These are phyloP conservation scores for Daktulosphaira vitifoliae DNA, from an alignment of 1,140 invertebrate species.

Conservation along the genomic window DNA sequence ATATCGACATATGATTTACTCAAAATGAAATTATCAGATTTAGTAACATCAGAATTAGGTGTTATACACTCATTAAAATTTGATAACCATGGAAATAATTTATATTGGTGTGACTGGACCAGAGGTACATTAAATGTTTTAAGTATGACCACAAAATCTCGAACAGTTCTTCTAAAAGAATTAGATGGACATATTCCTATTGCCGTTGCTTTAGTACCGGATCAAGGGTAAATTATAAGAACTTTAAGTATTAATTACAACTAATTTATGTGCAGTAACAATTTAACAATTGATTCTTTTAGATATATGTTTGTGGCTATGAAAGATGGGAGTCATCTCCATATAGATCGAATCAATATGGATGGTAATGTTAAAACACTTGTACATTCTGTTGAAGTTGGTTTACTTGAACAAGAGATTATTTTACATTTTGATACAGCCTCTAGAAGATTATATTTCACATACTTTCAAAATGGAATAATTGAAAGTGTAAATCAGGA, in stretches of 20 bases:
- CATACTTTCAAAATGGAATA: slow-evolving; percentile 47
- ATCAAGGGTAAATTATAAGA: slow-evolving; percentile 49
- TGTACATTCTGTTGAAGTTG: slow-evolving; percentile 47
- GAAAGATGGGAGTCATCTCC: slow-evolving; percentile 43
- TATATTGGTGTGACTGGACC: slow-evolving; percentile 56
- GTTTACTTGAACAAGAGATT: slow-evolving; percentile 47
- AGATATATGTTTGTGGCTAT: slow-evolving; percentile 59
- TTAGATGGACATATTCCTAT: slow-evolving; percentile 49
- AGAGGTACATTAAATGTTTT: slow-evolving; percentile 52
- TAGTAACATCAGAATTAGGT: slow-evolving; percentile 47
- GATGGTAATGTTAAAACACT: slow-evolving; percentile 46
- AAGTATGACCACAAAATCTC: slow-evolving; percentile 48
- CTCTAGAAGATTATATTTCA: slow-evolving; percentile 48
- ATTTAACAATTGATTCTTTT: slow-evolving; percentile 34
- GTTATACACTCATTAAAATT: slow-evolving; percentile 55
- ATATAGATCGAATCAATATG: slow-evolving; percentile 53
- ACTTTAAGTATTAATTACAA: no score
- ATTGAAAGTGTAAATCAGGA: slow-evolving; percentile 50
- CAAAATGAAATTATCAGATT: slow-evolving; percentile 40
- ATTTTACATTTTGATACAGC: slow-evolving; percentile 48
- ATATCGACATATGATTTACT: slow-evolving; percentile 43
- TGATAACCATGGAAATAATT: slow-evolving; percentile 55
- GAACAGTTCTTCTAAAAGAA: slow-evolving; percentile 50
- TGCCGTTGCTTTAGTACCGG: slow-evolving; percentile 53
- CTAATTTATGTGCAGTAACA: slow-evolving; percentile 44